Evolutionary conservation across 37 sponge, comb jelly and placozoan species (phyloP).

Genomic region (Chondrosia reniformis): DNA sequence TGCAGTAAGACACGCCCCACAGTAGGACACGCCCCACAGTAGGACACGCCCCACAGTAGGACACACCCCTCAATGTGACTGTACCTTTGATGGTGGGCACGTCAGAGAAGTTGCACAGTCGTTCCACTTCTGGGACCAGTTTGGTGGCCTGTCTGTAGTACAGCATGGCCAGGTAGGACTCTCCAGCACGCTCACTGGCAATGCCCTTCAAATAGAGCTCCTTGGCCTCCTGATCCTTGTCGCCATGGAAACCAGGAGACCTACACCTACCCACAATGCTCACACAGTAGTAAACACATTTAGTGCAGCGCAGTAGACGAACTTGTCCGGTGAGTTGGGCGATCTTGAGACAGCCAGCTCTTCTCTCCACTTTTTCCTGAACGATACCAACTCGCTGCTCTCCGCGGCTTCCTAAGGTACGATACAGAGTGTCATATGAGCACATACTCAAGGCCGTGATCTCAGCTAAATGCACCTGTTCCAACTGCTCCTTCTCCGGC

Average conservation of each 20-base stretch:
- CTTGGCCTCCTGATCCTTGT: background rate
- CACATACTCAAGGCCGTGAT: too few relatives aligned
- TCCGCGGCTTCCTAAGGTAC: conserved; percentile 34
- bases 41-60: background rate
- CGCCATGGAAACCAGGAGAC: background rate
- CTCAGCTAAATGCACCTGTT: too few relatives aligned
- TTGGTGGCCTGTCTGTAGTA: conserved; percentile 77
- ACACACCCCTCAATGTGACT: background rate
- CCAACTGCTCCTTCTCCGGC: too few relatives aligned
- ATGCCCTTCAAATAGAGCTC: conserved; percentile 70
- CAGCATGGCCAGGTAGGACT: conserved; percentile 48
- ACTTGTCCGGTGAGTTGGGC: too few relatives aligned
- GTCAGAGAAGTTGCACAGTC: background rate
- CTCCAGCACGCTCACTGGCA: conserved; percentile 58
- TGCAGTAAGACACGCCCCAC: too few relatives aligned
- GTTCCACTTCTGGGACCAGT: conserved; percentile 75
- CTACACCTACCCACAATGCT: background rate
- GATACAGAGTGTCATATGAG: too few relatives aligned
- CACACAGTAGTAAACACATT: background rate
- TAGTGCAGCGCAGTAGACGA: background rate
- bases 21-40: too few relatives aligned
- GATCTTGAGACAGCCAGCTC: too few relatives aligned
- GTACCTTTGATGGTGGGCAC: background rate
- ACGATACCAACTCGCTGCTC: conserved; percentile 49
- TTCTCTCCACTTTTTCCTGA: conserved; percentile 64